These are phyloP conservation scores for Colius striatus DNA, from an alignment of 2,113 vertebrate genomes.

Conservation along the genomic window DNA sequence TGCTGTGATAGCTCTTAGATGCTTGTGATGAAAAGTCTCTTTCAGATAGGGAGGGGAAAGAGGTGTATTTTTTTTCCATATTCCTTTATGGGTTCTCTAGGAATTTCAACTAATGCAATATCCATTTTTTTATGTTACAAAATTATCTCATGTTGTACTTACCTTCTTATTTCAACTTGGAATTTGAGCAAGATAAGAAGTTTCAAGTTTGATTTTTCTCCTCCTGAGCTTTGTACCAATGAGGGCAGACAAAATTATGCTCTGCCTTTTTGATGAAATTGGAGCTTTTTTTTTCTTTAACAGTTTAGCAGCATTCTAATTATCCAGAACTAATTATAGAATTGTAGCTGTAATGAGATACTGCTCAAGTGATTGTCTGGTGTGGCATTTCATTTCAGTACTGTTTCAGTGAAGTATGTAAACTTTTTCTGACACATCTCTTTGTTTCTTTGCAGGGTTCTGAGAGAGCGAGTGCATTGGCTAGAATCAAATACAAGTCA, in stretches of 20 bases:
- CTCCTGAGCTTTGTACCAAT: neutral
- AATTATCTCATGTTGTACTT: neutral
- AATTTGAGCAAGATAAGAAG: neutral
- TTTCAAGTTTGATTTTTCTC: neutral
- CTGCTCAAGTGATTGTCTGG: neutral
- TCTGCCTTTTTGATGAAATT: neutral
- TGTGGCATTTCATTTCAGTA: neutral
- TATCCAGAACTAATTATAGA: neutral
- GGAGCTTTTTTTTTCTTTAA: neutral
- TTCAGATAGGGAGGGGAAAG: neutral
- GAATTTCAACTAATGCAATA: neutral
- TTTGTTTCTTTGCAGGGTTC: constrained; percentile 78
- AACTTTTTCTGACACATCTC: neutral
- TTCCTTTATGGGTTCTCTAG: neutral
- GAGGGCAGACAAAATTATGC: neutral
- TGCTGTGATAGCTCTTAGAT: neutral
- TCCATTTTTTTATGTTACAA: neutral
- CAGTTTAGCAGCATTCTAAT: neutral
- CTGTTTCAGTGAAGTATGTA: neutral
- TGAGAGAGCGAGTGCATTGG: constrained; percentile 82
- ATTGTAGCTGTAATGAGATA: neutral
- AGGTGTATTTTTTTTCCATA: neutral
- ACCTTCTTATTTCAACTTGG: neutral
- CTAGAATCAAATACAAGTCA: constrained; percentile 88
- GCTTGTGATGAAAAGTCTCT: neutral